Evolutionary conservation across 2,888 invertebrate species (phyloP), one percentile per base, ranked within the genome.

Genomic region (Sarcophaga rosellei): DNA sequence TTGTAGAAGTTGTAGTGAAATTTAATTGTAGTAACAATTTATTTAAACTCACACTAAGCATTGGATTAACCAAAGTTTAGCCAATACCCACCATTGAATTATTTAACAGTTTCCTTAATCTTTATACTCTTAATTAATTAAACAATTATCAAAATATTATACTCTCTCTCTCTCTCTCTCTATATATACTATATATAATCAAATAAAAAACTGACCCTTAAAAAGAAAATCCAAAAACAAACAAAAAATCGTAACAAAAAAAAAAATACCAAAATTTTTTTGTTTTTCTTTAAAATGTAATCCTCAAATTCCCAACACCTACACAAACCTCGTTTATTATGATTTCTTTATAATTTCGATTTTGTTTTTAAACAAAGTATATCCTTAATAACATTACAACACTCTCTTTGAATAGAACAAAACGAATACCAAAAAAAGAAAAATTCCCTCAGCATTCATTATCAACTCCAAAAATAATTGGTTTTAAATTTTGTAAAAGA

Each of bases 11-110:
- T 82, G 82, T 82, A 82, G 82, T 82, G 82, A 82, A 77, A 82
- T 82, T 82, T 82, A 82, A 82, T 82, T 82, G 82, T 82, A 82
- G 82, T 82, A 82, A 82, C 77, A 82, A 82, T 82, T 82, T 82
- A 53, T 82, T 77, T 82, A 77, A 77, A 82, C 76, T 82, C 82
- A 82, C 82, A 72, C 61, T 77, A 77, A 77, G 53, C 82, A 72
- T 82, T 82, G 20, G 59, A 77, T 72, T 66, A 72, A 77, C 76
- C 47, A 72, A 77, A 68, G 82, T 82, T 82, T 82, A 73, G 82
- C 35, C n/a, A 66, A 82, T 77, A 82, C 47, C 82, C 76, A 77
- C 82, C 66, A 82, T 82, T 77, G 72, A 82, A 47, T 75, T 77
- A 77, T 82, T 77, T 77, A 77, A 76, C 65, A 70, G 76, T 76